Conservation (phyloP, 2,113 vertebrate species). For the Hydrolagus affinis region DNA sequence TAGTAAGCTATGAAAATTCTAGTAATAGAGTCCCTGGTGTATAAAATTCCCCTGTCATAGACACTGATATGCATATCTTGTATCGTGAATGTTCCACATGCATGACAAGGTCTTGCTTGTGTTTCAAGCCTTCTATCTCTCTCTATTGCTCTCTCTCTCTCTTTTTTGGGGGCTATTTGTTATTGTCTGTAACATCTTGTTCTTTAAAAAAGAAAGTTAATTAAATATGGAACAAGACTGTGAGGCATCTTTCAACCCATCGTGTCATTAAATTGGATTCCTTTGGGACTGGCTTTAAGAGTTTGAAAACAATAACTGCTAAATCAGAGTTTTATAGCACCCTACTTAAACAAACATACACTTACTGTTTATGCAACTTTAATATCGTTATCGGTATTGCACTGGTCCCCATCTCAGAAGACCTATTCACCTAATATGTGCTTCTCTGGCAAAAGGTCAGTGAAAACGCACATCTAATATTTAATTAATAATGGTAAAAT, state of each 20-base stretch:
- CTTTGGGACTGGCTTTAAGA: constrained; percentile 91
- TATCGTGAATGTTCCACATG: constrained; percentile 67
- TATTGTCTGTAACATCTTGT: constrained; percentile 82
- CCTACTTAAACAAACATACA: constrained; percentile 95
- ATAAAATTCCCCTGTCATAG: constrained; percentile 44
- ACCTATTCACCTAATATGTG: constrained; percentile 75
- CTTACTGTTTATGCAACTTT: constrained; percentile 98
- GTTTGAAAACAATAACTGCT: constrained; percentile 95
- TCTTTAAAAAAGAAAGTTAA: constrained; percentile 97
- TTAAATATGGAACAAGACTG: constrained; percentile 98
- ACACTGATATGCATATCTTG: constrained; percentile 43
- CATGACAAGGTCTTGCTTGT: constrained; percentile 77
- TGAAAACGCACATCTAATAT: constrained; percentile 76
- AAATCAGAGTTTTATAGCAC: constrained; percentile 98
- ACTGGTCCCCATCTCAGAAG: constrained; percentile 68
- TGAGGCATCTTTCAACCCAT: constrained; percentile 98
- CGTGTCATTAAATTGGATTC: constrained; percentile 97
- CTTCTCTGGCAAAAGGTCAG: constrained; percentile 89
- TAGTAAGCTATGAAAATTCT: constrained; percentile 45
- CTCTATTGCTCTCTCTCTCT: constrained; percentile 40
- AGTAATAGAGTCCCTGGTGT: constrained; percentile 45
- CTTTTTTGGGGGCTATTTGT: constrained; percentile 82
- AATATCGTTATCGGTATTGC: constrained; percentile 99
- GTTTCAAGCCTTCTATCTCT: constrained; percentile 56
- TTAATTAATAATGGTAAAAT: constrained; percentile 68